Conservation (phyloP, 2,797 vertebrate genomes). For the Oreortyx pictus region DNA sequence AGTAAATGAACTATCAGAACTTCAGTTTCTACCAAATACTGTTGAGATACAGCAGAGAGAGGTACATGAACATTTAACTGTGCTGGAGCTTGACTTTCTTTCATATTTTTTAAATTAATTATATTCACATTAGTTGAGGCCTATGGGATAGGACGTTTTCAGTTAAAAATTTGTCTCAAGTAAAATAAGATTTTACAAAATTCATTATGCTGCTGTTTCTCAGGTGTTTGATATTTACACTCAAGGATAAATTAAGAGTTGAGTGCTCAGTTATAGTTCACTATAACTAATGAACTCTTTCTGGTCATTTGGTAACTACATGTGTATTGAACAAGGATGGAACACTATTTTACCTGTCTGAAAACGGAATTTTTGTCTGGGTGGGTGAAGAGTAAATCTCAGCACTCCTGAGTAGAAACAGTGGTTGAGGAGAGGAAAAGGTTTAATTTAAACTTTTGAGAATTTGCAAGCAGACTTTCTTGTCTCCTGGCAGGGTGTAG, state of each 20-base stretch:
- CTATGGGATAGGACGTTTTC: background rate
- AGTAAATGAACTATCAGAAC: slow-evolving; percentile 75
- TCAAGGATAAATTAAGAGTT: background rate
- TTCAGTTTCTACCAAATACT: slow-evolving; percentile 58
- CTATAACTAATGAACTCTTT: background rate
- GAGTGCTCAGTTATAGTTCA: background rate
- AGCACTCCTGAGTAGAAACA: background rate
- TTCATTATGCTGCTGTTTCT: background rate
- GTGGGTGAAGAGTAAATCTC: background rate
- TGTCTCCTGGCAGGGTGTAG: background rate
- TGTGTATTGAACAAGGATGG: background rate
- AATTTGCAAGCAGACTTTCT: background rate
- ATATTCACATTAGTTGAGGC: background rate
- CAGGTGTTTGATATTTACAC: background rate
- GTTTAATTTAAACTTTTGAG: background rate
- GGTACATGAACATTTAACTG: slow-evolving; percentile 50
- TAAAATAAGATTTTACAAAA: background rate
- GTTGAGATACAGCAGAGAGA: slow-evolving; percentile 77
- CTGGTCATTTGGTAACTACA: background rate
- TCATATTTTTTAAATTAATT: background rate
- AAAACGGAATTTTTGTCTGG: background rate
- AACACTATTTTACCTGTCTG: background rate
- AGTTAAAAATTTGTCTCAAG: background rate
- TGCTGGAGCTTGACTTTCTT: background rate
- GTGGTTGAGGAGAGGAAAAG: background rate